Base-by-base conservation (phyloP, 2,888 invertebrate genomes). In the Oscheius myriophilus region DNA sequence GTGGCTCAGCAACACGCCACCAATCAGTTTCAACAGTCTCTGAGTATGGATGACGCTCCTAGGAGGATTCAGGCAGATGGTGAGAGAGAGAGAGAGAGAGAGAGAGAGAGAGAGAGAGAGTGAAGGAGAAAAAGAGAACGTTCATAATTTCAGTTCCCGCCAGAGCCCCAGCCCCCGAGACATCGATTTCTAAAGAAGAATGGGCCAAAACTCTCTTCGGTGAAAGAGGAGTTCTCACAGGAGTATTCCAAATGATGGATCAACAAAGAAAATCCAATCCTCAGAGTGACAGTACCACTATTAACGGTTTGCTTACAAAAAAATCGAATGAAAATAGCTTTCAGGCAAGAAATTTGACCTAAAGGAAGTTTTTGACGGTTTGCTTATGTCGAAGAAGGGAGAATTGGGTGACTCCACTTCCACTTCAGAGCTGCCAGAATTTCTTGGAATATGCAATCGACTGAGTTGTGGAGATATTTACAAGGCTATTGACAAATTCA, bases 401-500 rank as follows among this genome's bases (percentile, higher is more conserved):
- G 76, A 83, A 54, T 75, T 85, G 45, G 85, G 83, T 23, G 84
- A 85, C 59, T 80, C 83, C 41, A 76, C 80, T 26, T 80, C 83
- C 41, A 76, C 80, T 26, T 81, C 80, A 0, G 85, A 85, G 68
- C 64, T 85, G 23, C 85, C 85, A 6, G 81, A 81, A 64, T 82
- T 85, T 61, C 64, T 85, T 9, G 85, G 85, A 18, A 81, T 85
- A 54, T 85, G 85, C 64, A 83, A 85, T 71, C 73, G 85, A 14
- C 70, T 83, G 23, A 80, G 77, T 63, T 81, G 85, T 66, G 84
- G 82, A 9, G 84, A 85, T 61, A 83, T 85, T 45, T 85, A 82
- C 75, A 85, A 84, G 70, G 85, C 82, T 1, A 78, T 85, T 25
- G 85, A 85, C 65, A 78, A 84, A 65, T 85, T 85, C 71, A 67